Evolutionary conservation across 2,888 invertebrate genomes (phyloP).

Genomic region (Lasioglossum figueresi): DNA sequence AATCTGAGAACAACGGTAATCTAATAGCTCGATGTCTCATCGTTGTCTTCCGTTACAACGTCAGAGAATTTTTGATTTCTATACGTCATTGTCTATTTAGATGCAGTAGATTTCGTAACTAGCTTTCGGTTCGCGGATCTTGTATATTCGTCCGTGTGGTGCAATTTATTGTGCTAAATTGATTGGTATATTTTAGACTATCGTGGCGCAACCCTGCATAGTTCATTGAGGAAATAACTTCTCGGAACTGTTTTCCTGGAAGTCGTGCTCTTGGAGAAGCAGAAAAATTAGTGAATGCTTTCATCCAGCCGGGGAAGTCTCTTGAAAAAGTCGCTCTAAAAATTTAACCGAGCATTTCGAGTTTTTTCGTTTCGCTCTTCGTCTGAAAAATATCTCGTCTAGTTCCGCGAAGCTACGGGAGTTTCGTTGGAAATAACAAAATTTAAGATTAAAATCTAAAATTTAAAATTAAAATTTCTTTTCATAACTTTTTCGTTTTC

Average conservation of each 20-base stretch:
- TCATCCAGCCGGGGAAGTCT: not conserved
- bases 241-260: not conserved
- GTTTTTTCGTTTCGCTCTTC: not conserved
- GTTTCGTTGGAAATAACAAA: not conserved
- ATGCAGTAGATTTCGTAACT: not conserved
- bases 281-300: not conserved
- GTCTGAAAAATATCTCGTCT: not conserved
- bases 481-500: not conserved
- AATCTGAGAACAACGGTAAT: not conserved
- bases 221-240: not conserved
- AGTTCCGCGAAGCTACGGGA: not conserved
- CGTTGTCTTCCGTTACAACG: not conserved
- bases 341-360: not conserved
- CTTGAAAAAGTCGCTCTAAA: not conserved
- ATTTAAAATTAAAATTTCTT: too few relatives aligned
- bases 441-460: too few relatives aligned
- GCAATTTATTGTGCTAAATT: conserved; percentile 1
- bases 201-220: not conserved
- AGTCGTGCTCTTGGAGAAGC: not conserved
- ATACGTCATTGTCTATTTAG: not conserved
- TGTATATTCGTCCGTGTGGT: not conserved
- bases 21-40: too few relatives aligned
- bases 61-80: not conserved
- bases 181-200: not conserved
- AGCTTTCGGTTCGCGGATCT: not conserved